Evolutionary conservation across 2,888 invertebrate genomes (phyloP).

Genomic region (Cheiracanthium punctorium): DNA sequence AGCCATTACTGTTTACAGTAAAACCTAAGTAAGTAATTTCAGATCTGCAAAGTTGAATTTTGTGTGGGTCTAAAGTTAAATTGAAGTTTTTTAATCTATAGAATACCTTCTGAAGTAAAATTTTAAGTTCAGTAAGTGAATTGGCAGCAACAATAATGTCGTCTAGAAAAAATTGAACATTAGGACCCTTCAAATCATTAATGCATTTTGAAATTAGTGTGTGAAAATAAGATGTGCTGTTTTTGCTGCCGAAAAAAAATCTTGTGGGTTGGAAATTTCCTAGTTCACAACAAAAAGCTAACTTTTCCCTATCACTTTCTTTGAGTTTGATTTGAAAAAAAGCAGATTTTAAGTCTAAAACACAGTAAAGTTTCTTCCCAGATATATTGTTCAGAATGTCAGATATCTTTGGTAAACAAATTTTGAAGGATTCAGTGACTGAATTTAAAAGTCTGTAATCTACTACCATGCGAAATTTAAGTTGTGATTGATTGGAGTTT

Average conservation of each 20-base stretch:
- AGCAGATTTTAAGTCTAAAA: background rate
- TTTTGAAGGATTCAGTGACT: background rate
- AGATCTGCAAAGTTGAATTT: too few relatives aligned
- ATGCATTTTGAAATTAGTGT: too few relatives aligned
- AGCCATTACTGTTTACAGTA: background rate
- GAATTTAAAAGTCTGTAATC: background rate
- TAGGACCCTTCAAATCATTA: too few relatives aligned
- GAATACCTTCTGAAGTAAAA: background rate
- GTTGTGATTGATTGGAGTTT: too few relatives aligned
- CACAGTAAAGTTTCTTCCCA: background rate
- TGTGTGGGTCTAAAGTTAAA: background rate
- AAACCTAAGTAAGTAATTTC: too few relatives aligned
- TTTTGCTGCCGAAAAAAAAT: too few relatives aligned
- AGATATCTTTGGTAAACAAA: too few relatives aligned
- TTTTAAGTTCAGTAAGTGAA: too few relatives aligned
- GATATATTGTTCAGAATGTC: background rate
- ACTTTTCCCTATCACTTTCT: background rate
- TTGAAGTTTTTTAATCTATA: background rate
- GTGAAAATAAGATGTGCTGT: too few relatives aligned
- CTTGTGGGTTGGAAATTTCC: background rate
- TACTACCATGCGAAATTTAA: background rate
- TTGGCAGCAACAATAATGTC: background rate
- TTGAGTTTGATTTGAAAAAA: too few relatives aligned
- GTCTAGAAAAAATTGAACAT: too few relatives aligned
- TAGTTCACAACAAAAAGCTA: background rate